phyloP scores from a whole-genome alignment of 2,888 invertebrate genomes.

The Tetragonisca angustula region DNA sequence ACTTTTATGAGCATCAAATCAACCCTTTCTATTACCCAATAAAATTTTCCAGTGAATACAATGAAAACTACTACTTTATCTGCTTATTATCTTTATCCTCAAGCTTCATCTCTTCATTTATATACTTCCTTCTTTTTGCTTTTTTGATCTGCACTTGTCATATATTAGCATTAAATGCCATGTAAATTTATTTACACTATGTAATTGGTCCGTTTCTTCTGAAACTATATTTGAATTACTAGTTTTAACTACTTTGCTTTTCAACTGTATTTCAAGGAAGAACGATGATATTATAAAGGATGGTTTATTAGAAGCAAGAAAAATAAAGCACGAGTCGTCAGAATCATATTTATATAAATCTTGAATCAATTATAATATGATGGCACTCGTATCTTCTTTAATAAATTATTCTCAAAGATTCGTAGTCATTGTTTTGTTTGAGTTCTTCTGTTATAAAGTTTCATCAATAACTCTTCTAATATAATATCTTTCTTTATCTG shows the following conservation, averaged over 20 bases:
- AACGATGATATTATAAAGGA: too few species aligned
- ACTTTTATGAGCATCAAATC: constrained; percentile 74
- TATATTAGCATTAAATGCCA: constrained; percentile 62
- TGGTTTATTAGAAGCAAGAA: neutral
- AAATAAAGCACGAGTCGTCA: neutral
- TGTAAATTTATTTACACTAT: constrained; percentile 70
- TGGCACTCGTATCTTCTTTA: neutral
- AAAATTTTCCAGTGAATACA: constrained; percentile 72
- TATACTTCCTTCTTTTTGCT: neutral
- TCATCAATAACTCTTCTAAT: too few species aligned
- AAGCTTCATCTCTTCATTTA: constrained; percentile 7
- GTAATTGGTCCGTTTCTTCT: constrained; percentile 68
- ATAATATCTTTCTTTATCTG: neutral
- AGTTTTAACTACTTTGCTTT: constrained; percentile 23
- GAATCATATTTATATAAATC: neutral
- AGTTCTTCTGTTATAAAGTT: too few species aligned
- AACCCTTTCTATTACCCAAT: constrained; percentile 72
- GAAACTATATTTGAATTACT: constrained; percentile 31
- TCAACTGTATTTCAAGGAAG: neutral
- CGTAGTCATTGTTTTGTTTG: too few species aligned
- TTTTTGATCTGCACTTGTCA: constrained; percentile 50
- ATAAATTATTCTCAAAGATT: too few species aligned
- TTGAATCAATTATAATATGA: neutral
- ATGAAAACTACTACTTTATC: constrained; percentile 52
- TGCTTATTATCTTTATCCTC: constrained; percentile 18